Percentiles rank a stretch among this genome's conserved stretches.
phyloP scores from a whole-genome alignment of 2,113 vertebrate genomes.

The Catagonus wagneri region DNA sequence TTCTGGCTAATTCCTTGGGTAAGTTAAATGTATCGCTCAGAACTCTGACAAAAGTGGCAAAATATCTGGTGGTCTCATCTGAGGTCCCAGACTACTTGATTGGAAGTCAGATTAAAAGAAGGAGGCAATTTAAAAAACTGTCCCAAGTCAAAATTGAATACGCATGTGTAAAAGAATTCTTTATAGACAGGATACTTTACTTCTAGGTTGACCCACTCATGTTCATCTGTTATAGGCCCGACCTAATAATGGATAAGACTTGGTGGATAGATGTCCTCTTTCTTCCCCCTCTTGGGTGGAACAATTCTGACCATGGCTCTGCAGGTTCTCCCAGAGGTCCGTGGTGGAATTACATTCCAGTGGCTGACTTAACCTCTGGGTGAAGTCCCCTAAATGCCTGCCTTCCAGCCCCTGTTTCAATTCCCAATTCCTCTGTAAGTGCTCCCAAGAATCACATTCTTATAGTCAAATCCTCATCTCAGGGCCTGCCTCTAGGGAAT shows the following conservation, averaged over 20 bases:
- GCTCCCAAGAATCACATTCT: background rate
- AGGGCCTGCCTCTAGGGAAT: background rate
- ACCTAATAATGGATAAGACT: background rate
- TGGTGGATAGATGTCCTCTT: background rate
- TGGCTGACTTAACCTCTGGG: background rate
- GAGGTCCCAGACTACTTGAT: background rate
- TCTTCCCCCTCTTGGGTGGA: background rate
- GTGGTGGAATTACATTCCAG: background rate
- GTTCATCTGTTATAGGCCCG: background rate
- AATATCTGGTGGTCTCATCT: background rate
- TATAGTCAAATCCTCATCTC: background rate
- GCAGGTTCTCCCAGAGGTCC: background rate
- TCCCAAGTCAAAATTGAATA: background rate
- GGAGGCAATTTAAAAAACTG: background rate
- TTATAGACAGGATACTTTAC: background rate
- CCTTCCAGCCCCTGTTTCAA: background rate
- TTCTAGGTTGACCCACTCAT: background rate
- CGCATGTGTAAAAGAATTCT: constrained; percentile 51
- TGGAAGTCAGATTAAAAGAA: constrained; percentile 3
- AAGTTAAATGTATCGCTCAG: constrained; percentile 27
- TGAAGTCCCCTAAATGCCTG: background rate
- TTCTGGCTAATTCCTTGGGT: constrained; percentile 23
- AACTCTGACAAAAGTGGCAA: background rate
- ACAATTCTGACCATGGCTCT: background rate
- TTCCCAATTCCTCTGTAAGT: background rate